Percentiles rank a stretch among this genome's conserved stretches.
phyloP scores from a whole-genome alignment of 2,888 invertebrate genomes.

The Keiferia lycopersicella region DNA sequence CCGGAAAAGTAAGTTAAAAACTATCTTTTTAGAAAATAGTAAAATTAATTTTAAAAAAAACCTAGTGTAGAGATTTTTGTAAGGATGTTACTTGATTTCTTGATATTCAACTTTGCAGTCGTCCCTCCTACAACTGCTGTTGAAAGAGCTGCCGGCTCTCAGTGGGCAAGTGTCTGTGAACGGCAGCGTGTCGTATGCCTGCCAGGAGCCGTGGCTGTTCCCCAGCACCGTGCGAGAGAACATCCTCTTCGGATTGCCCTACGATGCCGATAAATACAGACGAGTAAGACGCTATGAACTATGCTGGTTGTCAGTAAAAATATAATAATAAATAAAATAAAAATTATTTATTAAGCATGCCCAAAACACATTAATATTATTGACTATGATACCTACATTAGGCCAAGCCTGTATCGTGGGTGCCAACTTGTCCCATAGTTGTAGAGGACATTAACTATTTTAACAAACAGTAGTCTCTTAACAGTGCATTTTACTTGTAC shows the following conservation, averaged over 20 bases:
- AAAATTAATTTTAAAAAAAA: too few relatives aligned
- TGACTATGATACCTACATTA: too few relatives aligned
- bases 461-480: too few relatives aligned
- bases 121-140: constrained; percentile 84
- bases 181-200: constrained; percentile 87
- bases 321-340: too few relatives aligned
- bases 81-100: neutral
- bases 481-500: too few relatives aligned
- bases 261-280: constrained; percentile 81
- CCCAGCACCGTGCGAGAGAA: constrained; percentile 90
- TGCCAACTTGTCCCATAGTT: too few relatives aligned
- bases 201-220: constrained; percentile 94
- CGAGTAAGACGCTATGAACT: constrained; percentile 46
- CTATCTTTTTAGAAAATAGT: too few relatives aligned
- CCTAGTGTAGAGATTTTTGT: neutral
- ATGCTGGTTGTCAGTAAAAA: too few relatives aligned
- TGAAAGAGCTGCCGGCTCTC: constrained; percentile 86
- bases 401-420: too few relatives aligned
- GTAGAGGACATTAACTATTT: too few relatives aligned
- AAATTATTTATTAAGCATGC: too few relatives aligned
- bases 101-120: constrained; percentile 61
- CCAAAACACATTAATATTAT: too few relatives aligned
- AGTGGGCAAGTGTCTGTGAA: constrained; percentile 83
- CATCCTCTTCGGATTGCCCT: constrained; percentile 90
- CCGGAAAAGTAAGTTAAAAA: constrained; percentile 83